These are phyloP conservation scores for Synanthedon myopaeformis DNA, from an alignment of 2,888 invertebrate genomes.

Conservation along the genomic window DNA sequence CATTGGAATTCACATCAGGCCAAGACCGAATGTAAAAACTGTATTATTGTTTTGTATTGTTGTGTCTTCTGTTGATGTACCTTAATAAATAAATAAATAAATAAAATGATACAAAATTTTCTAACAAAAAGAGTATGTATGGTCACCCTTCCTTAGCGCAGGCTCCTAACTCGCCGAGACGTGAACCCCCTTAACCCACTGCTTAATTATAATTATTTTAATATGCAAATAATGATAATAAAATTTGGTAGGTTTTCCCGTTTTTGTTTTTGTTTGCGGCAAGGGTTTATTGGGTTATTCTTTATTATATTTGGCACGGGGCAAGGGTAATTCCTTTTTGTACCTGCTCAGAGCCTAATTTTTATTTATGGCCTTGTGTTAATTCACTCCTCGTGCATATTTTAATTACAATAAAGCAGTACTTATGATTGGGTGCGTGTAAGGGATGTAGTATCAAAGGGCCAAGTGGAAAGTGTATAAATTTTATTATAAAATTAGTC, in stretches of 20 bases:
- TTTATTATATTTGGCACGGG: conserved; percentile 49
- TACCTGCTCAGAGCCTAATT: conserved; percentile 49
- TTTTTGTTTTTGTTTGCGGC: conserved; percentile 55
- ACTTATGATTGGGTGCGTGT: neutral
- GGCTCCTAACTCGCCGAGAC: neutral
- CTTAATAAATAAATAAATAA: too few relatives aligned
- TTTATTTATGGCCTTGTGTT: conserved; percentile 46
- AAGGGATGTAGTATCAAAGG: too few relatives aligned
- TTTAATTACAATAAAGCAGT: conserved; percentile 14
- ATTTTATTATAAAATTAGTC: too few relatives aligned
- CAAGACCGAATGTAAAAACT: too few relatives aligned
- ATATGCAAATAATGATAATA: conserved; percentile 70
- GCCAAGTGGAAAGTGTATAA: too few relatives aligned
- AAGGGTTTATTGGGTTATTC: conserved; percentile 59
- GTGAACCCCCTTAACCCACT: conserved; percentile 1
- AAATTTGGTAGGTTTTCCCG: conserved; percentile 53
- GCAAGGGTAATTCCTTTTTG: conserved; percentile 17
- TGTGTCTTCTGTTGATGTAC: too few relatives aligned
- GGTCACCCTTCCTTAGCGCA: neutral
- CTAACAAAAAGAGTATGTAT: neutral
- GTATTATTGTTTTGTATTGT: too few relatives aligned
- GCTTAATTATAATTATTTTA: conserved; percentile 63
- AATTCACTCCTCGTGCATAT: conserved; percentile 34
- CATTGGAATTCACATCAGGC: too few relatives aligned
- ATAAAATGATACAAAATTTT: too few relatives aligned